These are phyloP conservation scores for Allolobophora icterica DNA, from an alignment of 2,888 invertebrate genomes.

Conservation along the genomic window DNA sequence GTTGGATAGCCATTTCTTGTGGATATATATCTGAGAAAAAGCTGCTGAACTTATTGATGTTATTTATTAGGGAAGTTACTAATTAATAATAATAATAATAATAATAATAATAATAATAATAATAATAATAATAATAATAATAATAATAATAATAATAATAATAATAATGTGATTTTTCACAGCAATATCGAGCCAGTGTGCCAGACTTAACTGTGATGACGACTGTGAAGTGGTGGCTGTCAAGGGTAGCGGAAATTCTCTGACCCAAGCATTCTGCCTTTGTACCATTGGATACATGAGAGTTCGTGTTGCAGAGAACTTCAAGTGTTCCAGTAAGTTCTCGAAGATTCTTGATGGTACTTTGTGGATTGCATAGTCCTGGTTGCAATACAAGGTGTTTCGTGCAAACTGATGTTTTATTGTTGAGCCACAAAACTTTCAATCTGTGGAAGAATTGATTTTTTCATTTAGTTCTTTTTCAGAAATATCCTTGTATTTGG, in stretches of 20 bases:
- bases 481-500: neutral
- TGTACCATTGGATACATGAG: slow-evolving; percentile 38
- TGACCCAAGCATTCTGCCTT: slow-evolving; percentile 36
- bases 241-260: neutral
- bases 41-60: neutral
- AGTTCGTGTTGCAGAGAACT: slow-evolving; percentile 33
- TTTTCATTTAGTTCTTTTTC: neutral
- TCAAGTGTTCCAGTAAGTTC: slow-evolving; percentile 36
- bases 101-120: neutral
- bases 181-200: slow-evolving; percentile 31
- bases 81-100: too few relatives aligned
- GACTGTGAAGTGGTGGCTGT: slow-evolving; percentile 35
- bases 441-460: neutral
- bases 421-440: too few relatives aligned
- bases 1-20: too few relatives aligned
- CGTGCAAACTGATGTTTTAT: too few relatives aligned
- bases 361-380: neutral
- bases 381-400: too few relatives aligned
- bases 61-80: neutral
- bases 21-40: neutral
- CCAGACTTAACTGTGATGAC: slow-evolving; percentile 33
- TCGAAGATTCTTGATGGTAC: neutral
- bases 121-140: too few relatives aligned
- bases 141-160: too few relatives aligned
- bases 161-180: neutral